A percentile compares a stretch with the other conserved stretches of the same genome.
These are phyloP conservation scores for Temnothorax longispinosus DNA, from an alignment of 1,140 invertebrate genomes.

Conservation along the genomic window DNA sequence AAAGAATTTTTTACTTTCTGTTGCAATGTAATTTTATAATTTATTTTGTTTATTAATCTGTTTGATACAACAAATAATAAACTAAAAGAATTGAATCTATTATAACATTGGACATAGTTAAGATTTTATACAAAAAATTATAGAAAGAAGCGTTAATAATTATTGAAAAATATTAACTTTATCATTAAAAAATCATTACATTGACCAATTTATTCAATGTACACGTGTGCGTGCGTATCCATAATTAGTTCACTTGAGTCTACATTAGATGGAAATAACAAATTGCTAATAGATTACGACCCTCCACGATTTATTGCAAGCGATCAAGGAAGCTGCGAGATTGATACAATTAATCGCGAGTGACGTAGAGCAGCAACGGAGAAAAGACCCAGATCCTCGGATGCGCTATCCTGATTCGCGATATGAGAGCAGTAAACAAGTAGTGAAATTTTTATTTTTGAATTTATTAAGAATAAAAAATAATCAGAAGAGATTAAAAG, in stretches of 20 bases:
- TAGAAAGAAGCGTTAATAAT: background rate
- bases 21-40: background rate
- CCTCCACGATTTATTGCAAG: constrained; percentile 31
- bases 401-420: background rate
- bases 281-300: constrained; percentile 19
- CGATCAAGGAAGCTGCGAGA: constrained; percentile 43
- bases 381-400: too few species aligned
- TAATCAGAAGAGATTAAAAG: background rate
- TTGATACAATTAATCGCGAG: constrained; percentile 27
- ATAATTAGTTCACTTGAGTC: constrained; percentile 10
- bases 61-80: constrained; percentile 1
- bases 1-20: background rate
- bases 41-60: background rate
- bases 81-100: background rate
- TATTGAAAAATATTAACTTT: background rate
- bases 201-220: background rate
- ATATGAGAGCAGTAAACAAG: background rate
- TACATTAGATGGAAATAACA: background rate
- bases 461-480: background rate
- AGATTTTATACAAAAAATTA: background rate
- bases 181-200: background rate
- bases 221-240: background rate
- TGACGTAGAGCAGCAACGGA: background rate
- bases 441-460: constrained; percentile 1
- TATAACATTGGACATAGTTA: background rate